Conservation (phyloP, 1,140 invertebrate species). For the Bemisia tabaci region DNA sequence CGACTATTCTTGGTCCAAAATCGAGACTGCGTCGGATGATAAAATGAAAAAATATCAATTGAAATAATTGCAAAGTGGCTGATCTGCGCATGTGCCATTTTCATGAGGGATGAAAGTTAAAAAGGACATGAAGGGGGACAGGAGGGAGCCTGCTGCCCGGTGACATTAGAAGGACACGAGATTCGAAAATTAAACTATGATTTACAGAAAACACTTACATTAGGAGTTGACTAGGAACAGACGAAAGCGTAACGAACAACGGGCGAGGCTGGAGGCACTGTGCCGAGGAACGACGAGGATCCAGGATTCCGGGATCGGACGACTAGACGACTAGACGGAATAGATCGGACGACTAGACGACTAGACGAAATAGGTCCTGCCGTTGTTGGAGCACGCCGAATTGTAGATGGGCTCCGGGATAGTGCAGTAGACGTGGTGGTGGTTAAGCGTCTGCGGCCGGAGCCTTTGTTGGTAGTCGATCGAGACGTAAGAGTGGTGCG, state of each 20-base stretch:
- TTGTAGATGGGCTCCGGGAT: constrained; percentile 35
- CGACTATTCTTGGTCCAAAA: too few species aligned
- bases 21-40: too few species aligned
- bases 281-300: neutral
- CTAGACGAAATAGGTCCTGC: constrained; percentile 26
- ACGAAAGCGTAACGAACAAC: neutral
- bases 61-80: too few species aligned
- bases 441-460: constrained; percentile 29
- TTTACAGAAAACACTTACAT: neutral
- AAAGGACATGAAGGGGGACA: too few species aligned
- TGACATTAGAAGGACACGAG: neutral
- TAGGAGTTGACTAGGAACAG: neutral
- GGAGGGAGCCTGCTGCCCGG: neutral
- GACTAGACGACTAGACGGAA: constrained; percentile 26
- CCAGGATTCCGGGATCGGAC: too few species aligned
- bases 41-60: too few species aligned
- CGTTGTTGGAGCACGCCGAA: constrained; percentile 20
- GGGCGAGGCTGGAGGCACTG: neutral
- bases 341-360: too few species aligned
- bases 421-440: constrained; percentile 39
- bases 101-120: too few species aligned
- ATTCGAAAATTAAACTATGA: neutral
- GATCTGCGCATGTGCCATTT: too few species aligned
- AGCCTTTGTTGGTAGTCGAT: constrained; percentile 26
- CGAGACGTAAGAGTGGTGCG: constrained; percentile 34